Base-by-base conservation (phyloP, 2,113 vertebrate species). In the Scopus umbretta region DNA sequence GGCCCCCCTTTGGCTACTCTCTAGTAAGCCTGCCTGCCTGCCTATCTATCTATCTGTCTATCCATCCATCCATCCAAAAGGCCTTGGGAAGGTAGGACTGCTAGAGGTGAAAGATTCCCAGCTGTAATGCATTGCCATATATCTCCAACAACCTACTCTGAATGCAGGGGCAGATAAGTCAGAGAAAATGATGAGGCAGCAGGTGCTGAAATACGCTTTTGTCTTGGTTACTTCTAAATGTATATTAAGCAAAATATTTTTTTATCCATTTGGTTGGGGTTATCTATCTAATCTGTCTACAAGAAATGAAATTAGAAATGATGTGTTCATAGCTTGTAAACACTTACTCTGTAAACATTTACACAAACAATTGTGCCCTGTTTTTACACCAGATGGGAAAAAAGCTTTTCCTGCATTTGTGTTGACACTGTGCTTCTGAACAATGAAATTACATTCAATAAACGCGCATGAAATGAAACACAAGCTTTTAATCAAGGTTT, bases 331-430 rank as follows among this genome's bases (percentile, higher is more conserved):
- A 94, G 32, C 19, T 62, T 81, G 63, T 87, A 85, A 94, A 76
- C 21, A 50, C 87, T 87, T 85, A 81, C 36, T 80, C 72, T 87
- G 52, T 55, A 95, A 93, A 78, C 22, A 72, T 83, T 94, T 97
- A 61, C 58, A 84, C 43, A 91, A 90, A 29, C 11, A 52, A 38
- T 73, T 90, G 66, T 88, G 25, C 7, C 5, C 0, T 26, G 8
- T n/a, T 88, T 5, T 38, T 80, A 30, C 16, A 78, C 9, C 20
- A 91, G 45, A 50, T 3, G 29, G 42, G 21, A 75, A 72, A 88
- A 88, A 82, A 3, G 1, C 5, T 92, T 68, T 95, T 72, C 13
- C 40, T 91, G 58, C 76, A 9, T 53, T 79, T 74, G 22, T 87
- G 58, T 85, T 90, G 62, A 90, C 29, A 58, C 9, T 71, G n/a